Base-by-base conservation (phyloP, 2,888 invertebrate genomes). In the Apantesis nais region DNA sequence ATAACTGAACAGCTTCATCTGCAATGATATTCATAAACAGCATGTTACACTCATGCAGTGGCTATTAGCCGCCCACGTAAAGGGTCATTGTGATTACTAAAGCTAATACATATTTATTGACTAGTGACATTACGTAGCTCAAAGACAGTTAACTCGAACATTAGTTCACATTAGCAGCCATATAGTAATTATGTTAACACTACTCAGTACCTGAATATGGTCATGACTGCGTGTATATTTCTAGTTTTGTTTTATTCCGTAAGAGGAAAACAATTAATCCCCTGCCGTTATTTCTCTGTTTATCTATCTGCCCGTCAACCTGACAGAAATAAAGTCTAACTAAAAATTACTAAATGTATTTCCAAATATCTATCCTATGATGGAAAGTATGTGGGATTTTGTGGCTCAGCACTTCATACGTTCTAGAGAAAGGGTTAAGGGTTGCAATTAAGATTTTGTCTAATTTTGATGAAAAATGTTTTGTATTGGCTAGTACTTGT, bases 1-100 rank as follows among this genome's bases (percentile, higher is more conserved):
- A 39, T 39, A 39, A 39, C 39, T 7, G 39, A 39, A 12, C 0
- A 63, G 25, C 55, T 79, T 74, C 37, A 19, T 61, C 48, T 34
- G 52, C 16, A 52, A 3, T 25, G 19, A 16, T 19, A 44, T 44
- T 19, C 44, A 44, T 44, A 44, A 7, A 1, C 1, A 7, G 11
- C 12, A 39, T 39, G 12, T 9, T 39, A 39, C 1, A 12, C 4
- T 4, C 44, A 44, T 44, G 19, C 19, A 44, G 7, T 48, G 48
- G 48, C 8, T 22, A 48, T 25, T 25, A 55, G 9, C 25, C 25
- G 12, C 25, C 52, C n/a, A 29, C 29, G 5, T 58, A 16, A 16
- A 58, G 58, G 29, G 58, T 58, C 29, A 14, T 7, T 29, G 16
- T 58, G 29, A 25, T 55, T 4, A 25, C 16, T 29, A 29, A 29